Evolutionary conservation across 2,888 invertebrate genomes (phyloP), one percentile per base, ranked within the genome.

Genomic region (Trichogramma dendrolimi): DNA sequence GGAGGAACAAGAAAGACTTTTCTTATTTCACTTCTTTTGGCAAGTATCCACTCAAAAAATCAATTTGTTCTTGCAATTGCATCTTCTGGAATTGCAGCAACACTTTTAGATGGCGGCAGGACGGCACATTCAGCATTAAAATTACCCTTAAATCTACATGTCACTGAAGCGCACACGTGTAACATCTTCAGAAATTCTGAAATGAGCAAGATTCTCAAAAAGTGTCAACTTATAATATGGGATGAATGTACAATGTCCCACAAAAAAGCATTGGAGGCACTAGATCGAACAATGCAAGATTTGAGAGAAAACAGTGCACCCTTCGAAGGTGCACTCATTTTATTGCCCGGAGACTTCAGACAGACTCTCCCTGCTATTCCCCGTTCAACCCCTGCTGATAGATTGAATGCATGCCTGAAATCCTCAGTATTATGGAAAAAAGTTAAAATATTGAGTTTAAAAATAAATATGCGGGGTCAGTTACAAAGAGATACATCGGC

Each of bases 81-180:
- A 6, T 80, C 75, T 46, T 80, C 80, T 5, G 80, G 80, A 7
- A 81, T 81, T 64, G 80, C 80, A 42, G 79, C 80, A 5, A 80
- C 76, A n/a, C 70, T 81, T 42, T 64, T 82, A 11, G 69, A 72
- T 49, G 70, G 69, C 14, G 76, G 75, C 6, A 53, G 74, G 66
- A 80, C 78, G 47, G 76, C 76, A 8, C 79, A 80, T 71, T 75
- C 75, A 8, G 67, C 70, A 41, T 69, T 80, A 2, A 77, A 79
- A 61, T 65, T 79, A 61, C 76, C 75, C 49, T 64, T 80, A 40
- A 72, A 78, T 53, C 53, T 77, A 39, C 64, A 67, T 49, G 65
- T 1, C 4, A 70, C 48, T 55, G 70, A 73, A 66, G 67, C 55
- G n/a, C n/a, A n/a, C 65, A n/a, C n/a, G 64, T 79, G 77, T 65